Conservation (phyloP, 2,797 vertebrate genomes). For the Myripristis murdjan region DNA sequence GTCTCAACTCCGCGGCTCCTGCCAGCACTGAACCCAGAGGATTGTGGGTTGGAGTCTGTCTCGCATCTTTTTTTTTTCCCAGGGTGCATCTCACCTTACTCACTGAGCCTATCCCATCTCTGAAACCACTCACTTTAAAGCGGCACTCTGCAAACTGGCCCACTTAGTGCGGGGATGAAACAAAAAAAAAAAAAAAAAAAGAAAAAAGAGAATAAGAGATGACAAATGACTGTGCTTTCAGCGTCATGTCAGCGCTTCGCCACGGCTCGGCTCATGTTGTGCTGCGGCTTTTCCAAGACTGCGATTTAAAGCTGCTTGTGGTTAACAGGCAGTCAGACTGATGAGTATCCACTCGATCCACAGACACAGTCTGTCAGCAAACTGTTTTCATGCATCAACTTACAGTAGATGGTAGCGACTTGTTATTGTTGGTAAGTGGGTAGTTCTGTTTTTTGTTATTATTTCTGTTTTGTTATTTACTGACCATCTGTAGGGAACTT, state of each 20-base stretch:
- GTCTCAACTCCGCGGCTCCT: conserved; percentile 19
- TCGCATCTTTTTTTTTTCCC: conserved; percentile 33
- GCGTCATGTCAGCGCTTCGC: neutral
- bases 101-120: conserved; percentile 56
- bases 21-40: conserved; percentile 7
- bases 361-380: conserved; percentile 7
- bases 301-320: neutral
- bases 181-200: too few relatives aligned
- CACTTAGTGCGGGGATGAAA: conserved; percentile 13
- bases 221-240: conserved; percentile 41
- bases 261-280: neutral
- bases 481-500: conserved; percentile 1
- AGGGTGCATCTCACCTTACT: conserved; percentile 65
- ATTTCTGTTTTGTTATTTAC: neutral
- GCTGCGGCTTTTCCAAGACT: conserved; percentile 14
- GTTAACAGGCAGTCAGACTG: conserved; percentile 17
- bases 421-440: conserved; percentile 31
- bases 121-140: conserved; percentile 70
- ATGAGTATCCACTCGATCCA: conserved; percentile 20
- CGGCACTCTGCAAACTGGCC: conserved; percentile 29
- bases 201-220: too few relatives aligned
- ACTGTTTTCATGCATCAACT: conserved; percentile 48
- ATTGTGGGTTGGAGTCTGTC: conserved; percentile 4
- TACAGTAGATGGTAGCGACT: conserved; percentile 39
- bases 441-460: conserved; percentile 3